Percentiles rank a stretch among this genome's conserved stretches.
These are phyloP conservation scores for Noctua pronuba DNA, from an alignment of 2,888 invertebrate genomes.

Conservation along the genomic window DNA sequence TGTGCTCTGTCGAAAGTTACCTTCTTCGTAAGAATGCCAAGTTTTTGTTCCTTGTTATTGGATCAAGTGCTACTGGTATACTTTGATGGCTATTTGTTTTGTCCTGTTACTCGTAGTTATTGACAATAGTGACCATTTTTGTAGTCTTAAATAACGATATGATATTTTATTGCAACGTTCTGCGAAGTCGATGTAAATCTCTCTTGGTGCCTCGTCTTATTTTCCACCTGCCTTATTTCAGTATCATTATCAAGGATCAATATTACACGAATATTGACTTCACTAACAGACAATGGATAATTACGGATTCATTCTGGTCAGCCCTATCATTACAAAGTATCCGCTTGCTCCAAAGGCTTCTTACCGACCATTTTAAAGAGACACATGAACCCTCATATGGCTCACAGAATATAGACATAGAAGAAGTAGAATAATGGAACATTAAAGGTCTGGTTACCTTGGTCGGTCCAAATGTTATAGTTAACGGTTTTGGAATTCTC, in stretches of 20 bases:
- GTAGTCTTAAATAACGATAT: neutral
- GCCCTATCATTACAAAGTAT: constrained; percentile 65
- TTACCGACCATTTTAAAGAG: constrained; percentile 51
- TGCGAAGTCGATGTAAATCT: neutral
- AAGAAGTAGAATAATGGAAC: constrained; percentile 57
- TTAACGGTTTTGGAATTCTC: constrained; percentile 76
- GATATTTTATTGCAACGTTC: neutral
- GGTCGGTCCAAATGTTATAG: constrained; percentile 72
- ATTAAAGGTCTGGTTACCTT: constrained; percentile 60
- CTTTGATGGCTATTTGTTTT: constrained; percentile 12
- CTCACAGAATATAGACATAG: constrained; percentile 18
- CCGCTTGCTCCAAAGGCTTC: constrained; percentile 57
- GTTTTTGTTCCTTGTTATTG: constrained; percentile 47
- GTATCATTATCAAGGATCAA: constrained; percentile 45
- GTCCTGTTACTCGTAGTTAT: neutral
- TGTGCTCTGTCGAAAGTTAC: constrained; percentile 43
- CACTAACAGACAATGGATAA: constrained; percentile 64
- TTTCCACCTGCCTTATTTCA: constrained; percentile 36
- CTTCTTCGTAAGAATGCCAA: constrained; percentile 30
- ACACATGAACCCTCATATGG: constrained; percentile 56
- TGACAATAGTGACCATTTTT: constrained; percentile 13
- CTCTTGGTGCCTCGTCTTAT: neutral
- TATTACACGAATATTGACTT: constrained; percentile 45
- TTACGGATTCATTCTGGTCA: constrained; percentile 64
- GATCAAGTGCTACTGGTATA: constrained; percentile 29